phyloP scores from a whole-genome alignment of 2,113 vertebrate genomes.

The Menura novaehollandiae region DNA sequence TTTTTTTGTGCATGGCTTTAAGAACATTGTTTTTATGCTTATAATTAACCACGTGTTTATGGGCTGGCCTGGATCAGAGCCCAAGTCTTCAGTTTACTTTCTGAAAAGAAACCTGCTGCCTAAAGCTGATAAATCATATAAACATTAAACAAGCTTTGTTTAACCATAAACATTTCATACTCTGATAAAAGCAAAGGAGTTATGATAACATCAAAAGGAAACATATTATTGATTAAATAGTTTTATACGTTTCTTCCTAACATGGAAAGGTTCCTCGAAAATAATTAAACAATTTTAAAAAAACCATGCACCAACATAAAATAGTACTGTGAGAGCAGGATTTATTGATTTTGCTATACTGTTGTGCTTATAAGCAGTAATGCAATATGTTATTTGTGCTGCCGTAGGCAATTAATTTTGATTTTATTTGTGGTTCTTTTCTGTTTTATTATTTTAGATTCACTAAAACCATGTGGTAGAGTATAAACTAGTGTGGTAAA shows the following conservation, averaged over 20 bases:
- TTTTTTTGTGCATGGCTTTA: not conserved
- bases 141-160: not conserved
- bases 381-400: not conserved
- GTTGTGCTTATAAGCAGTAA: not conserved
- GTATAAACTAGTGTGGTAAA: not conserved
- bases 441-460: not conserved
- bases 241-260: not conserved
- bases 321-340: not conserved
- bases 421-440: not conserved
- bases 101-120: constrained; percentile 7
- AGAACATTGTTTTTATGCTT: not conserved
- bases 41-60: not conserved
- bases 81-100: not conserved
- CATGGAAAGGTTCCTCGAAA: not conserved
- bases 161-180: not conserved
- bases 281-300: constrained; percentile 18
- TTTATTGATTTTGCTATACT: not conserved
- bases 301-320: not conserved
- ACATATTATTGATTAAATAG: constrained; percentile 12
- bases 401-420: not conserved
- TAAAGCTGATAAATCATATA: constrained; percentile 41
- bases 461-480: not conserved
- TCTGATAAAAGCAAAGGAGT: not conserved
- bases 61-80: not conserved
- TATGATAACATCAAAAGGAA: constrained; percentile 3